Percentiles rank a stretch among this genome's conserved stretches.
phyloP scores from a whole-genome alignment of 2,797 vertebrate species.

The Threskiornis aethiopicus region DNA sequence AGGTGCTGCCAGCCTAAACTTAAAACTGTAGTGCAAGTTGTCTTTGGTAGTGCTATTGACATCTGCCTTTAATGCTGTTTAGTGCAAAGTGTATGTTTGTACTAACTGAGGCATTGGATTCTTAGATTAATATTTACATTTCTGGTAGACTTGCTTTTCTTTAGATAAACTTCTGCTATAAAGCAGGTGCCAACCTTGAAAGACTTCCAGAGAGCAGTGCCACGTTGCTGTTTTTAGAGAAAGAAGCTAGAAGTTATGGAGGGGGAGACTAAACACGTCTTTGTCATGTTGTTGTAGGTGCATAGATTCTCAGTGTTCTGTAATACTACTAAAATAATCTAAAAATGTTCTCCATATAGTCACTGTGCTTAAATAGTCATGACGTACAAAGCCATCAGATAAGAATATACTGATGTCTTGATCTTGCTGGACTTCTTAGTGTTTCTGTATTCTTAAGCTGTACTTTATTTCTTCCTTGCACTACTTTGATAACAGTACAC shows the following conservation, averaged over 20 bases:
- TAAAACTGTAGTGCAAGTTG: neutral
- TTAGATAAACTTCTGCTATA: neutral
- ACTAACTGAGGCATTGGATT: neutral
- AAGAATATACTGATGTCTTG: neutral
- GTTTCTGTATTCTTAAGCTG: neutral
- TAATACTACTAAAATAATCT: neutral
- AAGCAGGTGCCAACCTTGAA: neutral
- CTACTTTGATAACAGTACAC: neutral
- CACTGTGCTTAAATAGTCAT: neutral
- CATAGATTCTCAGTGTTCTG: neutral
- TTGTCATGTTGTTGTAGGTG: neutral
- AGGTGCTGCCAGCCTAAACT: neutral
- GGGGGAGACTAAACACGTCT: neutral
- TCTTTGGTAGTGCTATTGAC: neutral
- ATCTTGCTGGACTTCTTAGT: neutral
- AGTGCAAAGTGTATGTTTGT: neutral
- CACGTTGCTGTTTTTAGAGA: neutral
- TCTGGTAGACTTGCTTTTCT: neutral
- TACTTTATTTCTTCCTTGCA: neutral
- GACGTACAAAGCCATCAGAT: neutral
- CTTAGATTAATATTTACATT: conserved; percentile 6
- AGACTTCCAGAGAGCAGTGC: neutral
- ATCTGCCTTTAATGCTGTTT: neutral
- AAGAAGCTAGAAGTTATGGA: neutral
- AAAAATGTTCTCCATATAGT: neutral